A percentile compares a stretch with the other conserved stretches of the same genome.
These are phyloP conservation scores for Microtus richardsoni DNA, from an alignment of 2,113 vertebrate species.

Conservation along the genomic window DNA sequence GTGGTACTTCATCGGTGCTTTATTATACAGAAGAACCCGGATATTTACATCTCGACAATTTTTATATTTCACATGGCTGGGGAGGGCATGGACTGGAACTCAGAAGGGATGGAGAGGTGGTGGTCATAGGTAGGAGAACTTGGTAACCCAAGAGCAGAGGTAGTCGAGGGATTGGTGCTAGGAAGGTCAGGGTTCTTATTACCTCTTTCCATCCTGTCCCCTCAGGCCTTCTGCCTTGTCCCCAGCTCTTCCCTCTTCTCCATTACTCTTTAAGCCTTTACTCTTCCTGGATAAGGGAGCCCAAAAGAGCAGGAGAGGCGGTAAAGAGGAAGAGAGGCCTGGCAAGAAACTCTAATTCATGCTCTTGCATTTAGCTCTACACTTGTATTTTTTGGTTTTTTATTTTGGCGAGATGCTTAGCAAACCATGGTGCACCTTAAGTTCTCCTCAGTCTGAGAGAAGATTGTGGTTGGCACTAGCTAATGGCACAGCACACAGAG, in stretches of 20 bases:
- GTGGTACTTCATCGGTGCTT: constrained; percentile 3
- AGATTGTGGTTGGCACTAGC: background rate
- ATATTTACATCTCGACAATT: constrained; percentile 66
- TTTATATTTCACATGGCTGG: constrained; percentile 54
- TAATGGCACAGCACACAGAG: background rate
- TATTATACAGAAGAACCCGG: constrained; percentile 67
- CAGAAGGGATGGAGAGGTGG: background rate
- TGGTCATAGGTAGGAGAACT: background rate
- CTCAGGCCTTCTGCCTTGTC: background rate
- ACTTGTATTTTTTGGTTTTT: background rate
- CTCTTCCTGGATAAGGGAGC: background rate
- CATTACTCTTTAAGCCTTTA: background rate
- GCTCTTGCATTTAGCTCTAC: background rate
- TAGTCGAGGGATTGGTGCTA: background rate
- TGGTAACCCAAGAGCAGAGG: constrained; percentile 46
- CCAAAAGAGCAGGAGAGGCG: background rate
- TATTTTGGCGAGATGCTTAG: background rate
- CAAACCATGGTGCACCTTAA: background rate
- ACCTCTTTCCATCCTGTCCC: background rate
- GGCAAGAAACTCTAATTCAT: background rate
- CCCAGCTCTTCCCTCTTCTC: background rate
- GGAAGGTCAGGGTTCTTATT: background rate
- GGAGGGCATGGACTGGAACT: background rate
- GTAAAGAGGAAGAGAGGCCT: background rate
- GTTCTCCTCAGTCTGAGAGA: background rate